A percentile compares a stretch with the other conserved stretches of the same genome.
Evolutionary conservation across 2,797 vertebrate genomes (phyloP).

Genomic region (Sebastes steindachneri): DNA sequence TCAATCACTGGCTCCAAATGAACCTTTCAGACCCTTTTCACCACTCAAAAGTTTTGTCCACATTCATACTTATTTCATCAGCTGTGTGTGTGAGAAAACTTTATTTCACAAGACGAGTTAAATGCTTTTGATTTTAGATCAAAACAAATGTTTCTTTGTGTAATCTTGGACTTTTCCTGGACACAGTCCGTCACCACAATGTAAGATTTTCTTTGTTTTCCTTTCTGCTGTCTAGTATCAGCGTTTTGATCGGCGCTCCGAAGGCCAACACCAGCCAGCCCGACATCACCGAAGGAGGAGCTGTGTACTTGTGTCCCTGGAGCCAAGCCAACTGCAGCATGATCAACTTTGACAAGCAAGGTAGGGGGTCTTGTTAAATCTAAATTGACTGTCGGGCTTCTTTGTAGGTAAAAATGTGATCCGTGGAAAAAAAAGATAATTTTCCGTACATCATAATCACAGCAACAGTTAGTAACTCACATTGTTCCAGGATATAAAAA

Average conservation of each 20-base stretch:
- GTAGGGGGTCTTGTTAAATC: slow-evolving; percentile 73
- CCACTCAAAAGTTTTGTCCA: neutral
- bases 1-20: neutral
- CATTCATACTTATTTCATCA: neutral
- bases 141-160: neutral
- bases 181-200: neutral
- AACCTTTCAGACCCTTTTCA: neutral
- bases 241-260: slow-evolving; percentile 90
- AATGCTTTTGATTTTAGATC: neutral
- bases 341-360: slow-evolving; percentile 88
- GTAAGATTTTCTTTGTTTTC: neutral
- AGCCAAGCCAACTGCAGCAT: slow-evolving; percentile 72
- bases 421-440: neutral
- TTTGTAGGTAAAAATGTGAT: slow-evolving; percentile 19
- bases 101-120: neutral
- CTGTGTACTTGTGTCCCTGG: slow-evolving; percentile 91
- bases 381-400: neutral
- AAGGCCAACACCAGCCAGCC: slow-evolving; percentile 91
- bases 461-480: slow-evolving; percentile 6
- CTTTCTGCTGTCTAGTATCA: slow-evolving; percentile 73
- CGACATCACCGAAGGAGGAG: slow-evolving; percentile 87
- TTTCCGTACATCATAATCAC: slow-evolving; percentile 19
- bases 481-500: slow-evolving; percentile 47
- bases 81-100: neutral
- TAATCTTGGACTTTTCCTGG: neutral